A percentile compares a stretch with the other conserved stretches of the same genome.
Evolutionary conservation across 2,888 invertebrate species (phyloP).

Genomic region (Stomorhina lunata): DNA sequence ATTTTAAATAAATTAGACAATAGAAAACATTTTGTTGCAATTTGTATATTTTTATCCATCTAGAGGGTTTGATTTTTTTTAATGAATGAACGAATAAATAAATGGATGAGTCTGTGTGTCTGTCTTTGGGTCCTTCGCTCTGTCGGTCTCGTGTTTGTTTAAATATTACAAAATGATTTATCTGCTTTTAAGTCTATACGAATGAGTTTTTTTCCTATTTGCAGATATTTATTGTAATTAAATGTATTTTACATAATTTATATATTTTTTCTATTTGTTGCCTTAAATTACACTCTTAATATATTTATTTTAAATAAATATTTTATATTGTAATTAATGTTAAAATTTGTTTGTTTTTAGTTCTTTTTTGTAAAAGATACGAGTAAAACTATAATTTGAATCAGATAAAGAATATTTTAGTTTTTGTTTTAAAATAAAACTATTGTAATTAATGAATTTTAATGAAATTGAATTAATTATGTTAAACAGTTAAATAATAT

Average conservation of each 20-base stretch:
- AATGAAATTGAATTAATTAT: constrained; percentile 5
- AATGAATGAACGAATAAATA: too few species aligned
- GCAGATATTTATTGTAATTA: background rate
- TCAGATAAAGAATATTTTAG: background rate
- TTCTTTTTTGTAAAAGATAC: background rate
- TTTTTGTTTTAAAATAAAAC: background rate
- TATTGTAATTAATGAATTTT: background rate
- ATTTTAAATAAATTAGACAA: constrained; percentile 41
- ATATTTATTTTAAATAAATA: background rate
- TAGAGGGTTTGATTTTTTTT: background rate
- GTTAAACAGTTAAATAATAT: background rate
- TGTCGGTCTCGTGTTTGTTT: background rate
- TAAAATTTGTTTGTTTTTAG: background rate
- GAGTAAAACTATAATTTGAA: background rate
- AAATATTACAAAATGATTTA: constrained; percentile 25
- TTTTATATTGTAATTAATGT: constrained; percentile 37
- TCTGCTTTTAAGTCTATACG: too few species aligned
- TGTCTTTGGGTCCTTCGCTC: too few species aligned
- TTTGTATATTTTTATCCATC: constrained; percentile 13
- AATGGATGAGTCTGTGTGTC: too few species aligned
- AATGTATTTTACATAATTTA: constrained; percentile 28
- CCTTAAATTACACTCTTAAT: background rate
- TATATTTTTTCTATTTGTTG: background rate
- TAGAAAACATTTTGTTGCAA: constrained; percentile 27
- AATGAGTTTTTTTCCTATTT: background rate